phyloP scores from a whole-genome alignment of 2,888 invertebrate genomes.

The Nasonovia ribisnigri region DNA sequence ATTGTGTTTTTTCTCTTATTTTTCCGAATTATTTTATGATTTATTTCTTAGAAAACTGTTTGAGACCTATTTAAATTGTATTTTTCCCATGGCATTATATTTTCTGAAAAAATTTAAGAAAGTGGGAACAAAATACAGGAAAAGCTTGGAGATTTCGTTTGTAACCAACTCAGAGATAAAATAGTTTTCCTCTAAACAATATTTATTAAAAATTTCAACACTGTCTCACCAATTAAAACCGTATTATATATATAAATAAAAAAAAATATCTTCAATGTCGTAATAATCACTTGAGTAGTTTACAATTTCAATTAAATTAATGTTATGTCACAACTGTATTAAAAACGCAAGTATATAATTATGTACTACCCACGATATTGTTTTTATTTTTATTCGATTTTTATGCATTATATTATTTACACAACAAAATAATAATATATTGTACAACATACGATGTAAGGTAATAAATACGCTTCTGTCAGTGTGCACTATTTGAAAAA shows the following conservation, averaged over 20 bases:
- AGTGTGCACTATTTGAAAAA: background rate
- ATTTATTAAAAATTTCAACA: background rate
- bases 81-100: background rate
- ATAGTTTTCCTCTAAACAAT: background rate
- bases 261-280: background rate
- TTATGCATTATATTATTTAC: background rate
- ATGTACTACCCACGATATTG: background rate
- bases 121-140: background rate
- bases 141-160: background rate
- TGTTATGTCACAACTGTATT: background rate
- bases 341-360: background rate
- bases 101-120: background rate
- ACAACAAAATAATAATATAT: background rate
- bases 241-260: background rate
- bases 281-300: background rate
- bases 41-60: background rate
- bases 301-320: background rate
- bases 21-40: background rate
- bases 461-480: background rate
- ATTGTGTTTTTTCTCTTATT: background rate
- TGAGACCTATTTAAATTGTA: background rate
- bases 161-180: background rate
- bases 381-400: background rate
- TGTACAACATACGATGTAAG: background rate
- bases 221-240: background rate